Evolutionary conservation across 2,888 invertebrate genomes (phyloP).

Genomic region (Ptycholaimellus sp.): DNA sequence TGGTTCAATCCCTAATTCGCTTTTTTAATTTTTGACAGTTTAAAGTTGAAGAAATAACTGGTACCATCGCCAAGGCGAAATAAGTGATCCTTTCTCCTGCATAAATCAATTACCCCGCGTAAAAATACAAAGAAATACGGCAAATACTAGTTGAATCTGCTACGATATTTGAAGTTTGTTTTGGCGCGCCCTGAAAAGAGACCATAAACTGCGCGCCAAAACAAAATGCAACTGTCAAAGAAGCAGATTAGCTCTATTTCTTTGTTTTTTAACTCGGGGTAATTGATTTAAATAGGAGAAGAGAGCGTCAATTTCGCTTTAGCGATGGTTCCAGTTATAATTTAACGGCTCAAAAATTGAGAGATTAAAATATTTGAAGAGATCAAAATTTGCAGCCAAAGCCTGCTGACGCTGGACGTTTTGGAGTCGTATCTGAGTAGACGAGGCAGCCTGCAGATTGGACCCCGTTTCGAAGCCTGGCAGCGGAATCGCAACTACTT

Average conservation of each 20-base stretch:
- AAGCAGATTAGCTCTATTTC: conserved; percentile 5
- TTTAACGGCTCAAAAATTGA: neutral
- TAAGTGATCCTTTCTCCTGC: no score
- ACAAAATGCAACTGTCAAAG: no score
- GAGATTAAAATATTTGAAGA: neutral
- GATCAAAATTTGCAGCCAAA: conserved; percentile 43
- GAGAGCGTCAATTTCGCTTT: neutral
- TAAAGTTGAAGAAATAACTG: no score
- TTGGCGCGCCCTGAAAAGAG: no score
- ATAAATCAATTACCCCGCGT: no score
- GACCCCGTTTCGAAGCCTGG: conserved; percentile 39
- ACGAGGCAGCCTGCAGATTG: conserved; percentile 34
- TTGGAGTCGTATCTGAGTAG: conserved; percentile 72
- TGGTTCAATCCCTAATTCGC: no score
- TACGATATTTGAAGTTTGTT: no score
- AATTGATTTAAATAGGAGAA: neutral
- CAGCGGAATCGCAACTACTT: conserved; percentile 63
- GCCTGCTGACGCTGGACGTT: conserved; percentile 70
- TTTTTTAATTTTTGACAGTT: no score
- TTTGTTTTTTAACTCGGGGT: neutral
- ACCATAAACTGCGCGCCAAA: no score
- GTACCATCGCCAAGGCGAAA: no score
- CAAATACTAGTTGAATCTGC: no score
- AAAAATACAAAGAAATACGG: no score
- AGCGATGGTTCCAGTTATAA: neutral